Conservation (phyloP, 2,888 invertebrate genomes). For the Tenthredo distinguenda region DNA sequence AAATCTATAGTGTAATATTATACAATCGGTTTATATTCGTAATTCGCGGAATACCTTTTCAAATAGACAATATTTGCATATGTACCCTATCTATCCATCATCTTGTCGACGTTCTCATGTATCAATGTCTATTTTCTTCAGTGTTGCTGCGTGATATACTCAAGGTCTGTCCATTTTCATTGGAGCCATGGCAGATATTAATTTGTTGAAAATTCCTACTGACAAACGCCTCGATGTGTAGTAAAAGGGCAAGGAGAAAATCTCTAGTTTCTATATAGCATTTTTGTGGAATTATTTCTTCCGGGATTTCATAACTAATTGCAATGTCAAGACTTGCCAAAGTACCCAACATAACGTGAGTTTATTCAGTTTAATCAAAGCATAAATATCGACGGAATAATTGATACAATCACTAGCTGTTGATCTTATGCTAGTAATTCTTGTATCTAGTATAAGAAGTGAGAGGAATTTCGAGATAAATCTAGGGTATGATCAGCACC, state of each 20-base stretch:
- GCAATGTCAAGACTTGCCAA: not conserved
- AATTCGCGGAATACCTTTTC: not conserved
- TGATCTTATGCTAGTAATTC: not conserved
- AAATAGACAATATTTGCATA: not conserved
- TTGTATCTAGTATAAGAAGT: conserved; percentile 1
- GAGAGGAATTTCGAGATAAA: conserved; percentile 12
- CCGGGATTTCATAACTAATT: not conserved
- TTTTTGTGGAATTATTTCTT: not conserved
- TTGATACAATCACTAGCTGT: not conserved
- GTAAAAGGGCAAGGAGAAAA: not conserved
- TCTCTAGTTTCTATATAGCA: not conserved
- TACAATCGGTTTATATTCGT: not conserved
- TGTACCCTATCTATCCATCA: not conserved
- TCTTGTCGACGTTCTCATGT: not conserved
- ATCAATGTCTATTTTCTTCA: conserved; percentile 6
- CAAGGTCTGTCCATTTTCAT: not conserved
- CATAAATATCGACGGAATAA: not conserved
- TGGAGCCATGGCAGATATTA: not conserved
- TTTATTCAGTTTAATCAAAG: not conserved
- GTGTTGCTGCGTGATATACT: not conserved
- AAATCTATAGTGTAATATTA: not conserved
- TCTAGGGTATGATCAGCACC: conserved; percentile 25
- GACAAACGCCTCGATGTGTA: not conserved
- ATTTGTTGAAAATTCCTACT: not conserved
- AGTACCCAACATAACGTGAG: not conserved